Conservation (phyloP, 92 coral and sea anemone genomes). For the Plumapathes pennacea region DNA sequence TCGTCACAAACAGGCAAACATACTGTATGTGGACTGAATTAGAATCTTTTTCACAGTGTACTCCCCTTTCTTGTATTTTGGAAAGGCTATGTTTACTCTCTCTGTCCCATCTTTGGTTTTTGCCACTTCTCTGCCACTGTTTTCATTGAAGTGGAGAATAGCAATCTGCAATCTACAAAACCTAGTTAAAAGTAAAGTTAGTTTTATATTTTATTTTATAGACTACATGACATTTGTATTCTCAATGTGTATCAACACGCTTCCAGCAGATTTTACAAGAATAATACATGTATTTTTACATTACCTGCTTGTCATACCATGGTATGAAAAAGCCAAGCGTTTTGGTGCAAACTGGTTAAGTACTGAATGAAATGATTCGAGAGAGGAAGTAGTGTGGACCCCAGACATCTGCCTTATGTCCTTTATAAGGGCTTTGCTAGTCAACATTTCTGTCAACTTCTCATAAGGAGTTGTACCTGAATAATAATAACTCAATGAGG, state of each 20-base stretch:
- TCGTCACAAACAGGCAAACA: too few species aligned
- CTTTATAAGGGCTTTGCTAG: background rate
- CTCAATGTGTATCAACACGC: too few species aligned
- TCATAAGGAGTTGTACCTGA: conserved; percentile 11
- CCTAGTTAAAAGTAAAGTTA: too few species aligned
- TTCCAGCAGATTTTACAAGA: too few species aligned
- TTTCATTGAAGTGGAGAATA: conserved; percentile 10
- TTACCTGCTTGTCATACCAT: conserved; percentile 25
- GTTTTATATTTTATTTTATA: too few species aligned
- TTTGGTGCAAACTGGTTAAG: conserved; percentile 15
- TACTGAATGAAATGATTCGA: conserved; percentile 8
- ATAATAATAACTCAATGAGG: background rate
- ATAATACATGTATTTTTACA: background rate
- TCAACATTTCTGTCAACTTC: conserved; percentile 10
- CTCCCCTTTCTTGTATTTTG: conserved; percentile 33
- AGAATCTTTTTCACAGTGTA: conserved; percentile 9
- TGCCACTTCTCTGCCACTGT: conserved; percentile 4
- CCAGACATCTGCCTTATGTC: conserved; percentile 25
- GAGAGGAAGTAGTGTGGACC: conserved; percentile 12
- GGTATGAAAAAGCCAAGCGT: conserved; percentile 4
- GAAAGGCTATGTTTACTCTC: conserved; percentile 10
- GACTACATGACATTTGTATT: too few species aligned
- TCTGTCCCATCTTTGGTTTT: conserved; percentile 14
- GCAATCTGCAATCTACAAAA: conserved; percentile 17
- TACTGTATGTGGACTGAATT: conserved; percentile 13